A percentile compares a stretch with the other conserved stretches of the same genome.
Conservation (phyloP, 2,113 vertebrate species). For the Pholis gunnellus region DNA sequence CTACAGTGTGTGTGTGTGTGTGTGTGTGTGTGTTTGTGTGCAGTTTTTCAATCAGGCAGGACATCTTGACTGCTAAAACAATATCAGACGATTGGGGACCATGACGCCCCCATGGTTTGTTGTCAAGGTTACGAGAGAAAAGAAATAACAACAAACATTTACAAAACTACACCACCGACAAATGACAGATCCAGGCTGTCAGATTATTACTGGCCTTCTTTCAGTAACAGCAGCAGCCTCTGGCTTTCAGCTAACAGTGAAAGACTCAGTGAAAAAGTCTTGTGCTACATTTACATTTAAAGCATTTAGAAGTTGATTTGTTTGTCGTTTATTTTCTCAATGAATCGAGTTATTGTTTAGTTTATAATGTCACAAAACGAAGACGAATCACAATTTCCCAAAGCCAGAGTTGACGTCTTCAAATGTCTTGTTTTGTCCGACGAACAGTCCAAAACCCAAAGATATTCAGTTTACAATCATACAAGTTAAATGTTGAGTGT, state of each 20-base stretch:
- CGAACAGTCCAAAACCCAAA: not conserved
- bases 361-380: not conserved
- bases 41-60: conserved; percentile 42
- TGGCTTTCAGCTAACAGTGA: not conserved
- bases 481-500: no score
- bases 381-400: not conserved
- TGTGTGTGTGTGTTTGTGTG: conserved; percentile 19
- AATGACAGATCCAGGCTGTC: conserved; percentile 33
- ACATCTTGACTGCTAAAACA: conserved; percentile 62
- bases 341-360: not conserved
- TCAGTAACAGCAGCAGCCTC: not conserved
- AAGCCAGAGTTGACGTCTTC: not conserved
- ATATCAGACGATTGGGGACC: conserved; percentile 70
- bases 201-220: not conserved
- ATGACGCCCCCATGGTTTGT: conserved; percentile 53
- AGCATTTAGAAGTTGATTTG: not conserved
- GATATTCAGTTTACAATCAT: not conserved
- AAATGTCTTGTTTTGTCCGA: not conserved
- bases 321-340: not conserved
- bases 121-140: conserved; percentile 62
- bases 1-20: conserved; percentile 20
- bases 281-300: not conserved
- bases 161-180: conserved; percentile 40
- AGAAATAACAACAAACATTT: conserved; percentile 63
- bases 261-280: not conserved